A percentile compares a stretch with the other conserved stretches of the same genome.
Conservation (phyloP, 2,888 invertebrate species). For the Colostygia pectinataria region DNA sequence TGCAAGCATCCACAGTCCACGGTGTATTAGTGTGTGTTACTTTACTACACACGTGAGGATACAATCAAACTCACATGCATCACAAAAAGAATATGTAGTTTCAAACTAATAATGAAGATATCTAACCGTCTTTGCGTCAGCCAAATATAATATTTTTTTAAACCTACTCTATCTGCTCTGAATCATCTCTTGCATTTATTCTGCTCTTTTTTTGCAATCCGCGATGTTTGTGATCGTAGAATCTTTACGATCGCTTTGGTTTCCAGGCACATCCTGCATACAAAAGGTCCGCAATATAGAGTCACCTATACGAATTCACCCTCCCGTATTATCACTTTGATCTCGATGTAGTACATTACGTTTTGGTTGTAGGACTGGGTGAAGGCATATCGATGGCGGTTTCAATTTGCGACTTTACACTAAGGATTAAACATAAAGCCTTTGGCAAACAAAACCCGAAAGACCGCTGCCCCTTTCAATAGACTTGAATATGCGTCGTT, state of each 20-base stretch:
- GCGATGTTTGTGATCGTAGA: too few relatives aligned
- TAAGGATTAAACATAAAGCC: conserved; percentile 53
- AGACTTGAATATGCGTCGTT: conserved; percentile 22
- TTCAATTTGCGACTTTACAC: conserved; percentile 60
- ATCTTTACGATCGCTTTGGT: not conserved
- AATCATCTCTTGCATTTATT: too few relatives aligned
- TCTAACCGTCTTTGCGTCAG: too few relatives aligned
- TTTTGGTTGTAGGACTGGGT: conserved; percentile 63
- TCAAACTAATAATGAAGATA: too few relatives aligned
- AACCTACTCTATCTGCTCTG: too few relatives aligned
- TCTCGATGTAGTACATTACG: conserved; percentile 60
- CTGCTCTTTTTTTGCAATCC: too few relatives aligned
- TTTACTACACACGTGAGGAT: too few relatives aligned
- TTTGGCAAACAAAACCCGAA: conserved; percentile 28
- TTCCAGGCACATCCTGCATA: conserved; percentile 17
- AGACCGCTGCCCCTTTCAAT: conserved; percentile 18
- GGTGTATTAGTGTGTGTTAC: too few relatives aligned
- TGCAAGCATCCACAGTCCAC: too few relatives aligned
- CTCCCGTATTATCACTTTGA: conserved; percentile 77
- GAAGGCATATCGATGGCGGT: conserved; percentile 60
- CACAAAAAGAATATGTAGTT: too few relatives aligned
- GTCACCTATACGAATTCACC: conserved; percentile 75
- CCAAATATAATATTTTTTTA: too few relatives aligned
- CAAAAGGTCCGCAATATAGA: conserved; percentile 31
- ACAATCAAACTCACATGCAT: too few relatives aligned